These are phyloP conservation scores for Pediacus dermestoides DNA, from an alignment of 2,888 invertebrate species.

Conservation along the genomic window DNA sequence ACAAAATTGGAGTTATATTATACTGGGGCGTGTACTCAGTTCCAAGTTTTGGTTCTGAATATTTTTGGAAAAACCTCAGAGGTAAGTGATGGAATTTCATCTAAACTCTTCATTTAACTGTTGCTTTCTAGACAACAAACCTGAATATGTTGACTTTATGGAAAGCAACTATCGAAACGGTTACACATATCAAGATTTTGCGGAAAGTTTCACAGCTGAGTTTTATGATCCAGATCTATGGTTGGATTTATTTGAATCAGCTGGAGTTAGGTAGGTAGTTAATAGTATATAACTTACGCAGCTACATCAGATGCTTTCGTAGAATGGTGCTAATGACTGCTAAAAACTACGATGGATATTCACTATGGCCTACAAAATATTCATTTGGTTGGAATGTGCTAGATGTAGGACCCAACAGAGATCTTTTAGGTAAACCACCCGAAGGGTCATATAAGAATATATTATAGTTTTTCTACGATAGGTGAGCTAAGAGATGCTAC, in stretches of 20 bases:
- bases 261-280: conserved; percentile 84
- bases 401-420: conserved; percentile 37
- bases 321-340: too few species aligned
- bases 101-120: too few species aligned
- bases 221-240: conserved; percentile 82
- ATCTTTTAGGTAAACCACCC: too few species aligned
- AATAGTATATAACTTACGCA: too few species aligned
- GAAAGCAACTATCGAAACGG: conserved; percentile 74
- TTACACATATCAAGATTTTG: conserved; percentile 92
- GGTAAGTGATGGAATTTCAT: too few species aligned
- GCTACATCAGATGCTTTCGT: too few species aligned
- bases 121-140: too few species aligned
- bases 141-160: conserved; percentile 60
- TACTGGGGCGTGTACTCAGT: conserved; percentile 94
- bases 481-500: conserved; percentile 71
- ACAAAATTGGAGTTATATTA: conserved; percentile 87
- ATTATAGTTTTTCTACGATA: too few species aligned
- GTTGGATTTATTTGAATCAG: conserved; percentile 75
- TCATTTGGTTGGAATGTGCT: conserved; percentile 81
- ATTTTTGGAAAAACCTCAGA: conserved; percentile 89
- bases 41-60: conserved; percentile 82
- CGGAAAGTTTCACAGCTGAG: conserved; percentile 81
- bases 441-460: too few species aligned
- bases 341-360: conserved; percentile 86
- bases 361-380: conserved; percentile 76